phyloP scores from a whole-genome alignment of 2,888 invertebrate genomes.

The Callyntrura guangdongensis region DNA sequence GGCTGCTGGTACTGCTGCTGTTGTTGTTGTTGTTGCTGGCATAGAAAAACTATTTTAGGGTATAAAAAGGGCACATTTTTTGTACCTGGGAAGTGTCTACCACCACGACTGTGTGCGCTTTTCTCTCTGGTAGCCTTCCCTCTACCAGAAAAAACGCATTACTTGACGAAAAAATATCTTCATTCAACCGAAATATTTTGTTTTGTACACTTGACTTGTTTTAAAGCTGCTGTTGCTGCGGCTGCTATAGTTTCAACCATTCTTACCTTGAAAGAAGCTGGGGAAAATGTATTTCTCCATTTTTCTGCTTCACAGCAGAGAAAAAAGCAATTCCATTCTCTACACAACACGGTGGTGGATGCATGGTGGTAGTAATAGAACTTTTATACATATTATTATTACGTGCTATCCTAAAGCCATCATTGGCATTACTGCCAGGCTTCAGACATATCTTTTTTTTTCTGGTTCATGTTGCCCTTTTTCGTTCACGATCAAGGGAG shows the following conservation, averaged over 20 bases:
- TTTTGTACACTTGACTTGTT: slow-evolving; percentile 63
- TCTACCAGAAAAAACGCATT: neutral
- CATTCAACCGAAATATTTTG: slow-evolving; percentile 72
- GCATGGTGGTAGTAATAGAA: too few relatives aligned
- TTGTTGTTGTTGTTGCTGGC: neutral
- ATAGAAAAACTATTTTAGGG: slow-evolving; percentile 34
- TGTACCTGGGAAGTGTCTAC: neutral
- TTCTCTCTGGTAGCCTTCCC: neutral
- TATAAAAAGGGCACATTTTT: slow-evolving; percentile 8
- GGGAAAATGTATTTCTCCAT: neutral
- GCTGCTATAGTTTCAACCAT: neutral
- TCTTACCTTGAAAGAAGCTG: slow-evolving; percentile 18
- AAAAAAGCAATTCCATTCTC: slow-evolving; percentile 44
- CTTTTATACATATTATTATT: neutral
- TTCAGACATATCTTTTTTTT: slow-evolving; percentile 3
- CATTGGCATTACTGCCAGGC: slow-evolving; percentile 2
- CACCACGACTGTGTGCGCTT: neutral
- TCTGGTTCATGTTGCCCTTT: slow-evolving; percentile 14
- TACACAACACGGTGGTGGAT: neutral
- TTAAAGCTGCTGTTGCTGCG: slow-evolving; percentile 30
- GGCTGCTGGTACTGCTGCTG: neutral
- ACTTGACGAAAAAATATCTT: slow-evolving; percentile 25
- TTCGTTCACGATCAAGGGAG: slow-evolving; percentile 31
- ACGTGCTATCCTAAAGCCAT: slow-evolving; percentile 1
- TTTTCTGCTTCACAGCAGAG: slow-evolving; percentile 44